Evolutionary conservation across 2,888 invertebrate species (phyloP), one percentile per base, ranked within the genome.

Genomic region (Lasioglossum figueresi): DNA sequence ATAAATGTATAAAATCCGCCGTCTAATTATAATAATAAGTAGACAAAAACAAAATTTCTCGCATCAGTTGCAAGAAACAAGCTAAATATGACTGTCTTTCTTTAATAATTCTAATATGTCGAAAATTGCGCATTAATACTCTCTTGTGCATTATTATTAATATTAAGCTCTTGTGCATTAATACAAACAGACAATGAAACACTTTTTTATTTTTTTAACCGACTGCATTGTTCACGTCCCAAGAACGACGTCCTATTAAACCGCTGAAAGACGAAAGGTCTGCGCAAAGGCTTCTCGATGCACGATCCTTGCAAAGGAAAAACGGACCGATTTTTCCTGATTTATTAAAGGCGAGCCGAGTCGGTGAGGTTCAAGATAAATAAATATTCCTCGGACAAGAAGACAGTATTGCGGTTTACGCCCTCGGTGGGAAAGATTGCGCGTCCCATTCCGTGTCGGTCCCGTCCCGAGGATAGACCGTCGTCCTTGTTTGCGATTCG

Each of bases 401-500:
- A 70, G 73, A 70, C 59, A 48, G 76, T 27, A 27, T 85, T 88
- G 91, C 81, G 89, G 86, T 90, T 90, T 89, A 88, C 86, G 82
- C 91, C 82, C 83, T 88, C 88, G 78, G 89, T 91, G 89, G 87
- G 90, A 90, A 90, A 89, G 87, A 83, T 88, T 81, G 87, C 80
- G 79, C 68, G 70, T 68, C 85, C 86, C 75, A 40, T 77, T 19
- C 76, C 68, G 37, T 40, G 6, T 14, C 74, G 71, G 66, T 66
- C 66, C 31, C 75, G 59, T 76, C 12, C 66, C 76, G 31, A n/a
- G 37, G 84, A 83, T 81, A 78, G 52, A 66, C 85, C 76, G 89
- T 72, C 31, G 90, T 92, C 88, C 93, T 93, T 91, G 93, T 93
- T 93, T 92, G 90, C 91, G 78, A 93, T 92, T 90, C 90, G 85